Conservation (phyloP, 2,113 vertebrate genomes). For the Pimephales promelas region DNA sequence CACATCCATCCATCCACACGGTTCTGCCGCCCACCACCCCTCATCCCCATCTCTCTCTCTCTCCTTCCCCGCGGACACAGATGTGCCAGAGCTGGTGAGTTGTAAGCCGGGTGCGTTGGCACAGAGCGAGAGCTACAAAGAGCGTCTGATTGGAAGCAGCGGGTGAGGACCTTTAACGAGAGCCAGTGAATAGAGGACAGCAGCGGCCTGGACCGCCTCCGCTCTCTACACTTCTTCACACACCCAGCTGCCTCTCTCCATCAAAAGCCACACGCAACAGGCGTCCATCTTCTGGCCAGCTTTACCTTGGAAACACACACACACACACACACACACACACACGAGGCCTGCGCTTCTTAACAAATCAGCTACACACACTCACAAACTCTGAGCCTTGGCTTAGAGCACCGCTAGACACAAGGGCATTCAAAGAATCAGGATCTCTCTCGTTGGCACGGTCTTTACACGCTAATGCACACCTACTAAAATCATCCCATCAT, state of each 20-base stretch:
- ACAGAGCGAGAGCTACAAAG: constrained; percentile 68
- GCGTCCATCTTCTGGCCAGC: constrained; percentile 48
- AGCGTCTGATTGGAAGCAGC: constrained; percentile 79
- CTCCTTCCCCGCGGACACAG: constrained; percentile 48
- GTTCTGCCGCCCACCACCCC: constrained; percentile 34
- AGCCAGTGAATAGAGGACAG: constrained; percentile 65
- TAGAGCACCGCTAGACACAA: constrained; percentile 30
- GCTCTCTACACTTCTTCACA: constrained; percentile 54
- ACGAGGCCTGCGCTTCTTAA: constrained; percentile 48
- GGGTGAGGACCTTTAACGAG: constrained; percentile 72
- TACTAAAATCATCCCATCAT: constrained; percentile 32
- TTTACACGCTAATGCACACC: background rate
- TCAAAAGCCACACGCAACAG: constrained; percentile 61
- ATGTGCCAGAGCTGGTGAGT: constrained; percentile 56
- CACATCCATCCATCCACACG: constrained; percentile 28
- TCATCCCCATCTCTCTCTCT: constrained; percentile 56
- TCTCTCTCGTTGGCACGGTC: background rate
- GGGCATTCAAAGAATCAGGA: background rate
- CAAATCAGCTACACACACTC: constrained; percentile 35
- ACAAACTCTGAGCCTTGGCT: constrained; percentile 18
- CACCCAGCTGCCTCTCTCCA: constrained; percentile 57
- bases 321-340: constrained; percentile 27
- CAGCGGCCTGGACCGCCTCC: constrained; percentile 50
- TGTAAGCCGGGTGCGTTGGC: constrained; percentile 59
- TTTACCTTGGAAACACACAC: constrained; percentile 48